These are phyloP conservation scores for Zaprionus davidi DNA, from an alignment of 1,140 invertebrate species.

Conservation along the genomic window DNA sequence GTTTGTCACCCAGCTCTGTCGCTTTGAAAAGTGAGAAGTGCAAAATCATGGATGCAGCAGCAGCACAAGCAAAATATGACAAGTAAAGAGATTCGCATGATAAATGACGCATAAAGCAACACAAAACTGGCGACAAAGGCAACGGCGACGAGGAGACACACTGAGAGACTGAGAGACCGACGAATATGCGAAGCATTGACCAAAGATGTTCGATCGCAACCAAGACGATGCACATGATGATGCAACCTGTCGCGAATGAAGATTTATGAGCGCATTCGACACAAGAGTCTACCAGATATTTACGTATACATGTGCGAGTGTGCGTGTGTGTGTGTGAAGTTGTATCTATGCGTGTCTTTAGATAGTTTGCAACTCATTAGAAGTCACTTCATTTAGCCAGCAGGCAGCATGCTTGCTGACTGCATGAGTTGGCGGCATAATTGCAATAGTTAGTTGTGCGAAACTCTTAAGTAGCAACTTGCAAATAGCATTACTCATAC, in stretches of 20 bases:
- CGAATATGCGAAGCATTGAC: constrained; percentile 52
- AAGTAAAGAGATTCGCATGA: constrained; percentile 66
- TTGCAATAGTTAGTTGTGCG: constrained; percentile 47
- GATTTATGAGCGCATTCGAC: constrained; percentile 74
- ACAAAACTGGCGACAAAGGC: constrained; percentile 60
- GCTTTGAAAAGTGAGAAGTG: constrained; percentile 59
- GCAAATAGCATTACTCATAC: constrained; percentile 51
- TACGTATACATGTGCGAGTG: not conserved
- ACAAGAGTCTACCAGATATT: constrained; percentile 23
- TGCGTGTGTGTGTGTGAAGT: constrained; percentile 7
- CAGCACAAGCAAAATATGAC: constrained; percentile 58
- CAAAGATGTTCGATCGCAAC: constrained; percentile 25
- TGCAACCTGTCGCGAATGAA: constrained; percentile 62
- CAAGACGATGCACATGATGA: constrained; percentile 48
- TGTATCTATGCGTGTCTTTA: constrained; percentile 22
- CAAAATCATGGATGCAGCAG: constrained; percentile 64
- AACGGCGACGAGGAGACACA: not conserved
- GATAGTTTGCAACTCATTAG: constrained; percentile 62
- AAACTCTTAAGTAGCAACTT: constrained; percentile 40
- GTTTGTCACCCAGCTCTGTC: constrained; percentile 53
- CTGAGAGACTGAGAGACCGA: constrained; percentile 24
- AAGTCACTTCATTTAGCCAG: constrained; percentile 52
- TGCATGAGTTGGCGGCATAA: constrained; percentile 41
- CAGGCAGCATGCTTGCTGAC: constrained; percentile 9
- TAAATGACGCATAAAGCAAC: constrained; percentile 75